Evolutionary conservation across 37 sponge, comb jelly and placozoan genomes (phyloP), one percentile per base, ranked within the genome.

Genomic region (Hexactinellida sp.): DNA sequence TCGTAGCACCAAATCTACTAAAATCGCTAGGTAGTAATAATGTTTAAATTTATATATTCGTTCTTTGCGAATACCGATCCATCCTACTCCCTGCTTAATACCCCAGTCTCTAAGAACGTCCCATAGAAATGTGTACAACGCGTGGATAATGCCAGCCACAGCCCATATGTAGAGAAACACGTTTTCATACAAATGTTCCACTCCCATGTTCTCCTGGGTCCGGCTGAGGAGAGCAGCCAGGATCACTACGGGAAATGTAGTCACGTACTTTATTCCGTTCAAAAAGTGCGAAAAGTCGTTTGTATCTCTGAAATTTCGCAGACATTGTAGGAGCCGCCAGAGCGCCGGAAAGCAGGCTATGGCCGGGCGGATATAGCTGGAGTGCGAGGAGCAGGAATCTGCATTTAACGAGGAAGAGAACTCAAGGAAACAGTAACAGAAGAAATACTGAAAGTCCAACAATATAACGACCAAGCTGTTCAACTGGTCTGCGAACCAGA

Each of bases 51-150:
- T 41, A 84, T 94, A 98, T 37, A 92, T 37, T 3, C 90, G 55
- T 0, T 87, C 88, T 23, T 90, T 85, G 16, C 94, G 82, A 0
- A 98, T 63, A 85, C 90, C 36, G 19, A 88, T 54, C 47, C 55
- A 54, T 38, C 90, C 37, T 34, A 84, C 85, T 37, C 86, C 83
- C 13, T 91, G 55, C 36, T 92, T 86, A 34, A 96, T 83, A 1
- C 97, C 94, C 97, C 97, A 96, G 91, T 96, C 97, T 93, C 89
- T 96, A 55, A 85, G 84, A 37, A 96, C 88, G 82, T 96, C 97
- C 97, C 97, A 96, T 52, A 84, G 34, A 85, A 91, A 96, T 36
- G 94, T 92, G 88, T 96, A 96, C 47, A 83, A 71, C n/a, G 93
- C 85, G 37, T 87, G 89, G 32, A 93, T 63, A 1, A 94, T 83